phyloP scores from a whole-genome alignment of 2,113 vertebrate genomes.

The Chrysochloris asiatica region DNA sequence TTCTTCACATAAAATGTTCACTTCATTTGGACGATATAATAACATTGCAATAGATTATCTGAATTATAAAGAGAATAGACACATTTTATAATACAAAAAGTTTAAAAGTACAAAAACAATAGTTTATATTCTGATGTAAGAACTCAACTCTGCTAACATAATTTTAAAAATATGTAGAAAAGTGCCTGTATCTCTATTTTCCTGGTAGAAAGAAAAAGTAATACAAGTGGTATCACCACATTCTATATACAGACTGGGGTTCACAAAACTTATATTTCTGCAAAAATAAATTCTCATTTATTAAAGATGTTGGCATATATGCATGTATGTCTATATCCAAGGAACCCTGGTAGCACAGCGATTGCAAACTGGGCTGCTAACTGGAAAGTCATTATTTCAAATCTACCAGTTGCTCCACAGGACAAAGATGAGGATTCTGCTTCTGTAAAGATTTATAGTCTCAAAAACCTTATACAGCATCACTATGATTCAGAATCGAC shows the following conservation, averaged over 20 bases:
- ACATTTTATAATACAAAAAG: slow-evolving; percentile 17
- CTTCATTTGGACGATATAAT: neutral
- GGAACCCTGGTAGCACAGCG: too few species aligned
- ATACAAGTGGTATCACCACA: neutral
- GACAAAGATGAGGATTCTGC: too few species aligned
- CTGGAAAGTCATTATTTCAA: too few species aligned
- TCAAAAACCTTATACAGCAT: too few species aligned
- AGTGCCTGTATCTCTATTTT: neutral
- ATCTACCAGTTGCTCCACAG: too few species aligned
- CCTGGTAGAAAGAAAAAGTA: slow-evolving; percentile 34
- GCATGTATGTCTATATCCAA: neutral
- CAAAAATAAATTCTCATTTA: neutral
- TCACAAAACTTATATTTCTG: slow-evolving; percentile 38
- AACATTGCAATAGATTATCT: slow-evolving; percentile 15
- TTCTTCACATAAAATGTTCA: neutral
- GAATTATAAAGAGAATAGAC: neutral
- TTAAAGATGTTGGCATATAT: slow-evolving; percentile 18
- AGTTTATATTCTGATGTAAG: neutral
- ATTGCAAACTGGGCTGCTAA: too few species aligned
- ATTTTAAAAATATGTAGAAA: slow-evolving; percentile 29
- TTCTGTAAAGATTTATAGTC: too few species aligned
- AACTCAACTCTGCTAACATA: neutral
- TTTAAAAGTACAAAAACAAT: slow-evolving; percentile 18
- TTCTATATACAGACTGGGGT: neutral
- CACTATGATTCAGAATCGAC: too few species aligned